Evolutionary conservation across 1,140 invertebrate species (phyloP).

Genomic region (Telenomus remus): DNA sequence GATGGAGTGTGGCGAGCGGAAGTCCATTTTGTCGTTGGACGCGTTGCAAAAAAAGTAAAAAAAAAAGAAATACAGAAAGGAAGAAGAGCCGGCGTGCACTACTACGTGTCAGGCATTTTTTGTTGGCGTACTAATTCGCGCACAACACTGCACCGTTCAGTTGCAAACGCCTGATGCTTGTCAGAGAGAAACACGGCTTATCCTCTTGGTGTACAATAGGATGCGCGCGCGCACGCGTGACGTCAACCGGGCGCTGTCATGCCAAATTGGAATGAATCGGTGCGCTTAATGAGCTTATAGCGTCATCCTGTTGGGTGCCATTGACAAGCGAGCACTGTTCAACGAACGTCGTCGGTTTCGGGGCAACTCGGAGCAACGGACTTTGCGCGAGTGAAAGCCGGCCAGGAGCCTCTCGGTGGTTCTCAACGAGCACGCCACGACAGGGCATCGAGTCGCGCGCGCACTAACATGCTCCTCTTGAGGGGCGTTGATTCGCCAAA

Average conservation of each 20-base stretch:
- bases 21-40: conserved; percentile 65
- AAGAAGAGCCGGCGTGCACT: conserved; percentile 24
- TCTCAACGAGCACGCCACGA: too few relatives aligned
- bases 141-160: conserved; percentile 40
- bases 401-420: too few relatives aligned
- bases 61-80: conserved; percentile 17
- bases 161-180: conserved; percentile 11
- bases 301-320: conserved; percentile 61
- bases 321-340: conserved; percentile 59
- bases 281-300: conserved; percentile 61
- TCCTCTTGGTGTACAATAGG: conserved; percentile 2
- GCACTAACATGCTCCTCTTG: background rate
- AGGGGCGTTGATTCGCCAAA: background rate
- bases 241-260: conserved; percentile 53
- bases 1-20: conserved; percentile 71
- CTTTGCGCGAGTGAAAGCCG: too few relatives aligned
- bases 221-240: conserved; percentile 37
- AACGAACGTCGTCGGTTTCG: background rate
- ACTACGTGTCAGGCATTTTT: conserved; percentile 32
- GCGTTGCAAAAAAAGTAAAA: background rate
- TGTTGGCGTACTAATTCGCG: background rate
- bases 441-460: background rate
- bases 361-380: too few relatives aligned
- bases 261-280: conserved; percentile 57
- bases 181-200: conserved; percentile 11